A percentile compares a stretch with the other conserved stretches of the same genome.
phyloP scores from a whole-genome alignment of 2,797 vertebrate genomes.

The Orestias chungarensis region DNA sequence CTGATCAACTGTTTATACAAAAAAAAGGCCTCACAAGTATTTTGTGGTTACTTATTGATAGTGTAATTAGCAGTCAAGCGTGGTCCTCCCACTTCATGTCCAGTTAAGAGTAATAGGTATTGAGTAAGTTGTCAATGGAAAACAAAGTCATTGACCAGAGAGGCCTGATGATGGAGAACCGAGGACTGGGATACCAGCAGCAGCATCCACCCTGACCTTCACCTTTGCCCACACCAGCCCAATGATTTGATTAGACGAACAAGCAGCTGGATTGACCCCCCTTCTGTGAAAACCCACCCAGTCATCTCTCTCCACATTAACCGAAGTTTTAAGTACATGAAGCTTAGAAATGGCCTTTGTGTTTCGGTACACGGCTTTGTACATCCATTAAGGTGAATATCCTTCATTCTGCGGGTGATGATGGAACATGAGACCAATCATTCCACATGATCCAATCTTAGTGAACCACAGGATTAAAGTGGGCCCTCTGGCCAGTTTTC shows the following conservation, averaged over 20 bases:
- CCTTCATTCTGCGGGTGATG: slow-evolving; percentile 65
- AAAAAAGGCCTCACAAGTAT: slow-evolving; percentile 54
- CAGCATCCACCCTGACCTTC: slow-evolving; percentile 62
- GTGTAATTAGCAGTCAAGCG: slow-evolving; percentile 65
- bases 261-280: slow-evolving; percentile 43
- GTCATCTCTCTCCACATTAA: slow-evolving; percentile 34
- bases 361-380: slow-evolving; percentile 26
- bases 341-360: slow-evolving; percentile 31
- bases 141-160: slow-evolving; percentile 61
- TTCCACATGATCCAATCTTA: slow-evolving; percentile 62
- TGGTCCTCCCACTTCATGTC: slow-evolving; percentile 66
- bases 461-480: slow-evolving; percentile 56
- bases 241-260: slow-evolving; percentile 56
- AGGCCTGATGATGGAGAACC: slow-evolving; percentile 30
- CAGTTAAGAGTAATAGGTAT: slow-evolving; percentile 74
- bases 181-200: slow-evolving; percentile 20
- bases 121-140: slow-evolving; percentile 71
- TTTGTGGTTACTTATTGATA: slow-evolving; percentile 78
- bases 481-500: slow-evolving; percentile 45
- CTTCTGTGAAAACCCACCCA: slow-evolving; percentile 30
- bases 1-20: slow-evolving; percentile 46
- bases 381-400: slow-evolving; percentile 50
- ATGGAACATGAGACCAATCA: slow-evolving; percentile 72
- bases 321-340: slow-evolving; percentile 32
- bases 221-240: slow-evolving; percentile 39